phyloP scores from a whole-genome alignment of 1,140 invertebrate species.

The Drosophila hydei region DNA sequence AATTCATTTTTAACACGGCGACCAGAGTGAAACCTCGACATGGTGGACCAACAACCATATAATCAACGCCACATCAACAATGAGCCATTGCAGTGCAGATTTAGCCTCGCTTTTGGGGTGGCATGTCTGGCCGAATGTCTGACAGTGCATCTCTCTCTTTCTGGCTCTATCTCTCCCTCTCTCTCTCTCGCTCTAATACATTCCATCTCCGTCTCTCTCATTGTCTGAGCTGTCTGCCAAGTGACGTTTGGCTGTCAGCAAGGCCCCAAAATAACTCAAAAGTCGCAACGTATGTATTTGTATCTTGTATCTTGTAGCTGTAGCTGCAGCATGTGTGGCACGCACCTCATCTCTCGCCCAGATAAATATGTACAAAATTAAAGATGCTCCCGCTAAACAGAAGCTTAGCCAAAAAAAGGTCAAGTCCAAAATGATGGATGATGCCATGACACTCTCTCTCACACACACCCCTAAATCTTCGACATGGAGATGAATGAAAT shows the following conservation, averaged over 20 bases:
- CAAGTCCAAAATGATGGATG: conserved; percentile 84
- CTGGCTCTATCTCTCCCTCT: conserved; percentile 1
- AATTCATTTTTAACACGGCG: conserved; percentile 83
- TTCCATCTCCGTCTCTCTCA: conserved; percentile 4
- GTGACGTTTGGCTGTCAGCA: conserved; percentile 47
- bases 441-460: conserved; percentile 69
- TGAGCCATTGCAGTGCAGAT: conserved; percentile 70
- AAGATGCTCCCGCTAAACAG: conserved; percentile 75
- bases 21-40: conserved; percentile 58
- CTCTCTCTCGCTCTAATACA: conserved; percentile 9
- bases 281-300: conserved; percentile 38
- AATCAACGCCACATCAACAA: conserved; percentile 58
- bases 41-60: conserved; percentile 47
- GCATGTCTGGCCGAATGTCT: conserved; percentile 9
- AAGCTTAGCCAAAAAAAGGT: conserved; percentile 78
- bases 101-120: conserved; percentile 16
- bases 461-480: conserved; percentile 22
- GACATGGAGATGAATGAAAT: conserved; percentile 63
- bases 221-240: conserved; percentile 22
- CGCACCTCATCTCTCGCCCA: conserved; percentile 51
- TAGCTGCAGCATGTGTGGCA: conserved; percentile 55
- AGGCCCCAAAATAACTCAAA: conserved; percentile 35
- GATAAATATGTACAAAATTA: conserved; percentile 73
- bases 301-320: conserved; percentile 19
- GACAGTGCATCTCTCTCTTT: conserved; percentile 5